A percentile compares a stretch with the other conserved stretches of the same genome.
Conservation (phyloP, 1,140 invertebrate genomes). For the Oedothorax gibbosus region DNA sequence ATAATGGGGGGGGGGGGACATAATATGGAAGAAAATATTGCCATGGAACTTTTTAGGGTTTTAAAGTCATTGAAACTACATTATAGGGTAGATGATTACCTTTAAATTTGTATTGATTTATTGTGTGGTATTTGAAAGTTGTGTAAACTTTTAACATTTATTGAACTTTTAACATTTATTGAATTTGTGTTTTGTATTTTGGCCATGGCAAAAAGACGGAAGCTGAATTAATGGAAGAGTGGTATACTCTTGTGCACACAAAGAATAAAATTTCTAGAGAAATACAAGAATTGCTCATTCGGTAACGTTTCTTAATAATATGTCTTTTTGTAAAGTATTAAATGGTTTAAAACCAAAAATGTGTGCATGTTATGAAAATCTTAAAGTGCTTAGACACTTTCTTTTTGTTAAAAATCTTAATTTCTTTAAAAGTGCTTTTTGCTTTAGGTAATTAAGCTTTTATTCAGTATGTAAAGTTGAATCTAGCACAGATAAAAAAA, state of each 20-base stretch:
- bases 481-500: too few species aligned
- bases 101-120: background rate
- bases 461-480: too few species aligned
- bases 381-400: too few species aligned
- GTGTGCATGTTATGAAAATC: too few species aligned
- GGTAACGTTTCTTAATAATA: conserved; percentile 1
- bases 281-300: conserved; percentile 83
- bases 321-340: too few species aligned
- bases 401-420: too few species aligned
- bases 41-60: too few species aligned
- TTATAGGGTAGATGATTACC: background rate
- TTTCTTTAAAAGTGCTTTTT: too few species aligned
- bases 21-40: too few species aligned
- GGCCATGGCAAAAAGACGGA: conserved; percentile 70
- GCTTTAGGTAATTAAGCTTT: too few species aligned
- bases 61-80: too few species aligned
- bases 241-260: conserved; percentile 87
- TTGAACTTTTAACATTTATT: background rate
- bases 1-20: too few species aligned
- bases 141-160: background rate
- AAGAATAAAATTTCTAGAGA: conserved; percentile 82
- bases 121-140: background rate
- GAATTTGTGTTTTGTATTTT: background rate
- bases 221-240: conserved; percentile 80
- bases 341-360: background rate